Conservation (phyloP, 2,113 vertebrate species). For the Xenopus laevis region DNA sequence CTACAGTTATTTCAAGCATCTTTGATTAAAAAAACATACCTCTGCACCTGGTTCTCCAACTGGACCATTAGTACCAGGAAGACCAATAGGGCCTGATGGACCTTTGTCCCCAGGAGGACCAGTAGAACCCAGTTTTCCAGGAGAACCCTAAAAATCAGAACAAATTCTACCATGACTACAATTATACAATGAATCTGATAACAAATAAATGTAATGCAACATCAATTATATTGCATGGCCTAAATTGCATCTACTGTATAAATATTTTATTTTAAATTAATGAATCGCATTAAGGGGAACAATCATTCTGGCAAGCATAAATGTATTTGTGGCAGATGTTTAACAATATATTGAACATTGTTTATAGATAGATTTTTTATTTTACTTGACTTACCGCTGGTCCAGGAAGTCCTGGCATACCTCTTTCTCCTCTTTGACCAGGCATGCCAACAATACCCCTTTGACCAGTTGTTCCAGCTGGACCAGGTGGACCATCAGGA, state of each 20-base stretch:
- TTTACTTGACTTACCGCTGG: constrained; percentile 72
- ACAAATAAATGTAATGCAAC: too few species aligned
- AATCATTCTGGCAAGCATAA: too few species aligned
- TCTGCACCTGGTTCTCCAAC: constrained; percentile 91
- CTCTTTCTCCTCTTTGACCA: constrained; percentile 91
- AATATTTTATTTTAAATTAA: too few species aligned
- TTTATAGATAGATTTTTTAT: too few species aligned
- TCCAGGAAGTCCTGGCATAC: constrained; percentile 91
- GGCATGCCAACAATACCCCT: constrained; percentile 97
- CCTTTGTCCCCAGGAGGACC: constrained; percentile 90
- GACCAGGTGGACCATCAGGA: constrained; percentile 92
- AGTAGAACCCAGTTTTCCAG: constrained; percentile 87
- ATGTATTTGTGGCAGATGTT: too few species aligned
- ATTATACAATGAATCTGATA: too few species aligned
- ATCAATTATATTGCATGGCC: too few species aligned
- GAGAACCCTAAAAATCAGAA: constrained; percentile 76
- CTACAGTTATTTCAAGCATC: too few species aligned
- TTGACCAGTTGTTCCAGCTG: constrained; percentile 91
- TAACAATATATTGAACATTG: too few species aligned
- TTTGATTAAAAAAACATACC: constrained; percentile 61
- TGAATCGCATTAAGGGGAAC: too few species aligned
- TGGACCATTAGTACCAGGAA: constrained; percentile 87
- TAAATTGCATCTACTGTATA: too few species aligned
- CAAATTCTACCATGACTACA: too few species aligned
- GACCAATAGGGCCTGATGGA: constrained; percentile 85